Conservation (phyloP, 2,888 invertebrate species). For the Cephus rjabovi region DNA sequence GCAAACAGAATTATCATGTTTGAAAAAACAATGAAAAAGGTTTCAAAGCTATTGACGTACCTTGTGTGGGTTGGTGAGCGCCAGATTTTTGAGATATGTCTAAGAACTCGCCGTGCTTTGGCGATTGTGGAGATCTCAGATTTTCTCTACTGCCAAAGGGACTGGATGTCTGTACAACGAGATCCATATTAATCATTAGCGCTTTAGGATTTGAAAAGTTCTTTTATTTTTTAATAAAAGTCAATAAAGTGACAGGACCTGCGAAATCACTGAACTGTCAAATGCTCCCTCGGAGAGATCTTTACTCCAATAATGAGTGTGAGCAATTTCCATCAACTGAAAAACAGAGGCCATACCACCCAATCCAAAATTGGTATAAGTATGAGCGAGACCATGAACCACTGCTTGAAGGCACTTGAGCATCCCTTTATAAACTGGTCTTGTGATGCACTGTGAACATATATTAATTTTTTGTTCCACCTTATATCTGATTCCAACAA, state of each 20-base stretch:
- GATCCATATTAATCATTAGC: slow-evolving; percentile 27
- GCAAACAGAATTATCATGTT: slow-evolving; percentile 11
- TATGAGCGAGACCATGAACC: slow-evolving; percentile 90
- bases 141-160: slow-evolving; percentile 79
- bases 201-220: not conserved
- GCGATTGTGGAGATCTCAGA: slow-evolving; percentile 74
- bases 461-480: not conserved
- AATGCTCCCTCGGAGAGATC: slow-evolving; percentile 75
- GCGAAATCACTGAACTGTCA: slow-evolving; percentile 68
- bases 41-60: not conserved
- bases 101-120: slow-evolving; percentile 60
- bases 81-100: slow-evolving; percentile 73
- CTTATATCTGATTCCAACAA: not conserved
- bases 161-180: slow-evolving; percentile 70
- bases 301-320: slow-evolving; percentile 98
- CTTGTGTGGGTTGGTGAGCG: slow-evolving; percentile 65
- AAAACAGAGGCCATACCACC: slow-evolving; percentile 98
- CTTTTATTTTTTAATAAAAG: not conserved
- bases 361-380: slow-evolving; percentile 91
- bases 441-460: slow-evolving; percentile 81
- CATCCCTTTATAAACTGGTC: slow-evolving; percentile 97
- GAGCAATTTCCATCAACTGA: slow-evolving; percentile 97
- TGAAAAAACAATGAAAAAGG: not conserved
- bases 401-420: slow-evolving; percentile 91
- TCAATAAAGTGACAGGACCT: slow-evolving; percentile 51